phyloP scores from a whole-genome alignment of 2,888 invertebrate species.

The Zaprionus obscuricornis region DNA sequence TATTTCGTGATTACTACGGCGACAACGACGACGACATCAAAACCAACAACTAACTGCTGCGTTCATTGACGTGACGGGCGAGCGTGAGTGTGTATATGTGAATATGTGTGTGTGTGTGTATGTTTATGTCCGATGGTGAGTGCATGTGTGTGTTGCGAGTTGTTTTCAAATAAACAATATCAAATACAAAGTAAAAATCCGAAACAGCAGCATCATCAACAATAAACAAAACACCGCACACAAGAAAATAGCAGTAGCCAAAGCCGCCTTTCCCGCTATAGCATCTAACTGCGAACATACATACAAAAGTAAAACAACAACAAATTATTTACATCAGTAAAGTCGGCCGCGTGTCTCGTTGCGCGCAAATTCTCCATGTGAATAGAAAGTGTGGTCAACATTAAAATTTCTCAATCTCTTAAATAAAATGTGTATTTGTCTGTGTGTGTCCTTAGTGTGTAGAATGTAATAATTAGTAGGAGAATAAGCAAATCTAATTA shows the following conservation, averaged over 20 bases:
- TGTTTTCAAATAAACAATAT: constrained; percentile 65
- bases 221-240: constrained; percentile 54
- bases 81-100: constrained; percentile 54
- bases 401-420: constrained; percentile 24
- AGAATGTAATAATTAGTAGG: constrained; percentile 64
- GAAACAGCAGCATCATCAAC: constrained; percentile 41
- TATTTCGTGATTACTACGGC: constrained; percentile 60
- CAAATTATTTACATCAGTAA: constrained; percentile 41
- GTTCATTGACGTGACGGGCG: constrained; percentile 79
- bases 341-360: constrained; percentile 39
- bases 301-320: constrained; percentile 19
- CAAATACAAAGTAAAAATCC: constrained; percentile 41
- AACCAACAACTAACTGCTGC: constrained; percentile 65
- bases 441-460: constrained; percentile 50
- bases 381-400: constrained; percentile 59
- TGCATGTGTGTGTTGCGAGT: constrained; percentile 51
- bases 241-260: constrained; percentile 34
- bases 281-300: constrained; percentile 36
- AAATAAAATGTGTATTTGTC: constrained; percentile 42
- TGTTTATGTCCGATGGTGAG: constrained; percentile 36
- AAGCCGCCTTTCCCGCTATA: constrained; percentile 28
- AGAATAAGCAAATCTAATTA: constrained; percentile 50
- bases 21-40: constrained; percentile 50
- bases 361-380: constrained; percentile 47
- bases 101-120: constrained; percentile 34